Conservation (phyloP, 1,140 invertebrate species). For the Bemisia tabaci region DNA sequence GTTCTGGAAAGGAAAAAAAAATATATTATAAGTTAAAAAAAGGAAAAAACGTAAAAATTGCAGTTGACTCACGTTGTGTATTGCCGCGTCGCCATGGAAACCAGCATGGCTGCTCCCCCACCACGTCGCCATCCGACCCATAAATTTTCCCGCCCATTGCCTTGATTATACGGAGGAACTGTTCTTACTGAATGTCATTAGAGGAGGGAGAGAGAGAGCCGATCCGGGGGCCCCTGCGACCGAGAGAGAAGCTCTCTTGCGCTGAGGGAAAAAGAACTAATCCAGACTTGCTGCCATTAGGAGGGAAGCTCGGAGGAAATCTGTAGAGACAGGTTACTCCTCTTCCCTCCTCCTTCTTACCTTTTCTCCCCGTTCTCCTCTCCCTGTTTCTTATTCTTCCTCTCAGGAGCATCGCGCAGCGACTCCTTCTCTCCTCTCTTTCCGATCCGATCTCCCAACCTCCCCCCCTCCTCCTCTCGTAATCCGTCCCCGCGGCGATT, state of each 20-base stretch:
- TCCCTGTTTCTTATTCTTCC: not conserved
- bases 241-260: not conserved
- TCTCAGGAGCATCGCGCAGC: too few relatives aligned
- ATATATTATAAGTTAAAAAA: not conserved
- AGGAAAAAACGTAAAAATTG: not conserved
- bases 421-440: not conserved
- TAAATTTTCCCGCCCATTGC: not conserved
- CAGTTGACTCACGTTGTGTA: not conserved
- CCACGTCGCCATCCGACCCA: not conserved
- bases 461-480: too few relatives aligned
- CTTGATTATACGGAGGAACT: not conserved
- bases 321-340: not conserved
- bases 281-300: not conserved
- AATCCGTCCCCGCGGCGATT: not conserved
- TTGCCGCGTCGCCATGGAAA: not conserved
- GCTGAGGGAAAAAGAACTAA: not conserved
- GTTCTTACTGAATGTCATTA: not conserved
- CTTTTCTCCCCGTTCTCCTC: not conserved
- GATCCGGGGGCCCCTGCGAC: too few relatives aligned
- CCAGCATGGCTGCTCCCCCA: not conserved
- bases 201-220: not conserved
- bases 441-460: too few relatives aligned
- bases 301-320: not conserved
- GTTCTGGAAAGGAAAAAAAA: not conserved
- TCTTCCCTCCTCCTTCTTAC: too few relatives aligned